Percentiles rank a stretch among this genome's conserved stretches.
These are phyloP conservation scores for Ammospiza caudacuta DNA, from an alignment of 2,113 vertebrate genomes.

Conservation along the genomic window DNA sequence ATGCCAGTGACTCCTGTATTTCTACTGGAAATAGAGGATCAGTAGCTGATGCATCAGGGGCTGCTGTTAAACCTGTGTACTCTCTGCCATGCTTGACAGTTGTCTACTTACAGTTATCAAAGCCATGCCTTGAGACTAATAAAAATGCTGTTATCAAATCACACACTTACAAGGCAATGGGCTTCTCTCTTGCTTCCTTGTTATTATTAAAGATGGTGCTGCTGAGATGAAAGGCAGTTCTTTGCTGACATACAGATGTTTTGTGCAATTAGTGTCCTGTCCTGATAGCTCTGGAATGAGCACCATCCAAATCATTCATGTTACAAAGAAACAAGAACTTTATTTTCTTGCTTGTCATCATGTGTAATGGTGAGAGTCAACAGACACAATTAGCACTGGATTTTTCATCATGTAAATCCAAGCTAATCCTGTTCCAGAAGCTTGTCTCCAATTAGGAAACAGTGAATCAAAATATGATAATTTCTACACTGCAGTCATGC, in stretches of 20 bases:
- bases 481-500: background rate
- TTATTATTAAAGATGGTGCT: background rate
- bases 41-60: background rate
- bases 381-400: background rate
- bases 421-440: background rate
- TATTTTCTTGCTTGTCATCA: background rate
- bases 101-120: background rate
- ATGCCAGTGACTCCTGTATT: background rate
- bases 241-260: background rate
- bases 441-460: background rate
- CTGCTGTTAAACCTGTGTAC: background rate
- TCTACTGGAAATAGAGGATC: background rate
- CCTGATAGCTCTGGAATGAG: background rate
- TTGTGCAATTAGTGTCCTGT: background rate
- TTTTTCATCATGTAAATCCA: background rate
- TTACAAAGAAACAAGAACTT: background rate
- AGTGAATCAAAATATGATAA: background rate
- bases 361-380: background rate
- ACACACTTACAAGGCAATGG: rapidly evolving
- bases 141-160: background rate
- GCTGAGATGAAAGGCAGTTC: background rate
- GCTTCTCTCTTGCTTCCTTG: background rate
- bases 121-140: background rate
- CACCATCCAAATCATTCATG: background rate
- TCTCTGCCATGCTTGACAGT: background rate